phyloP scores from a whole-genome alignment of 2,888 invertebrate species.

The Onthophagus sagittarius region DNA sequence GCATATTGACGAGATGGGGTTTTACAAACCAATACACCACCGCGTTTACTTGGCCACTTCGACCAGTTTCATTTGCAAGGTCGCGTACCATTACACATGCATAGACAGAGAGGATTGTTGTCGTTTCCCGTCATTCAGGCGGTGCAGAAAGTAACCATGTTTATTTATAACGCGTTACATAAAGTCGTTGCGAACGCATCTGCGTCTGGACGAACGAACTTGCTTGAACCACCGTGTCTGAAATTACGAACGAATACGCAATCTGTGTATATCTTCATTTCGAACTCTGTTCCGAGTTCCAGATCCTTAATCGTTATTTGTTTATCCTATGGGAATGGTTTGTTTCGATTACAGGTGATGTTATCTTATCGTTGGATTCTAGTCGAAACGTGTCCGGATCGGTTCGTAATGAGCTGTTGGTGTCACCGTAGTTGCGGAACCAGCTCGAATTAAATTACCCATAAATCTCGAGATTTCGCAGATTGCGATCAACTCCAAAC shows the following conservation, averaged over 20 bases:
- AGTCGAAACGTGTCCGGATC: background rate
- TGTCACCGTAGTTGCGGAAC: background rate
- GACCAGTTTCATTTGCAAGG: background rate
- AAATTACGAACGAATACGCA: background rate
- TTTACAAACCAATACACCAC: background rate
- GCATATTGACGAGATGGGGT: background rate
- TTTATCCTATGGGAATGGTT: constrained; percentile 18
- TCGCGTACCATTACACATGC: background rate
- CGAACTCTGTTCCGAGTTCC: background rate
- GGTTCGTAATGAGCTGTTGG: background rate
- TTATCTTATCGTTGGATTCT: constrained; percentile 17
- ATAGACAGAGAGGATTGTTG: background rate
- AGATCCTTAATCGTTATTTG: background rate
- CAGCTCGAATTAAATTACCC: constrained; percentile 5
- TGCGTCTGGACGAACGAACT: background rate
- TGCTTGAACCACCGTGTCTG: background rate
- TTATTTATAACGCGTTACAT: background rate
- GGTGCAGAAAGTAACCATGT: background rate
- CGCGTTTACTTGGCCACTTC: background rate
- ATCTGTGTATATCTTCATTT: background rate
- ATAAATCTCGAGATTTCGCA: constrained; percentile 4
- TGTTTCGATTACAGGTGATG: constrained; percentile 28
- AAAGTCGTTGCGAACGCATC: background rate
- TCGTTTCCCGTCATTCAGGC: background rate
- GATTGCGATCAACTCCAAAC: constrained; percentile 1